Conservation (phyloP, 2,113 vertebrate species). For the Barnardius zonarius region DNA sequence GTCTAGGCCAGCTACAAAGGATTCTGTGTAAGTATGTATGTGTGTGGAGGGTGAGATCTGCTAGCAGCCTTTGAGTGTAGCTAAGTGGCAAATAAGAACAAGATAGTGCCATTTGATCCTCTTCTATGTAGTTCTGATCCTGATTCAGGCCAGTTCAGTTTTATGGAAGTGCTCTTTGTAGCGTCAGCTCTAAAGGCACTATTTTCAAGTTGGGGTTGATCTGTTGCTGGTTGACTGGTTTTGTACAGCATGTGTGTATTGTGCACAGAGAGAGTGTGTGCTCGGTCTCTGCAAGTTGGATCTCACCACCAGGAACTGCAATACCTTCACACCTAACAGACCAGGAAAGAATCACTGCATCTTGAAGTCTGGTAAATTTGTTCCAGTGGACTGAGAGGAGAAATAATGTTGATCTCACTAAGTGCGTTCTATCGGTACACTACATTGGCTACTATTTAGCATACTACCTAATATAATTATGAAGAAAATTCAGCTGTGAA, state of each 20-base stretch:
- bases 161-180: neutral
- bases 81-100: neutral
- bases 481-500: neutral
- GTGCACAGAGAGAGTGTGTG: neutral
- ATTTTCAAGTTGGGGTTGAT: neutral
- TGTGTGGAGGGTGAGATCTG: neutral
- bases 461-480: neutral
- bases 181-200: neutral
- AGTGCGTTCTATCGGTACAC: neutral
- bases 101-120: neutral
- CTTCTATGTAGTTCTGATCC: neutral
- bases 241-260: neutral
- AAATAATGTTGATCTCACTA: neutral
- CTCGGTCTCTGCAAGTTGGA: neutral
- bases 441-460: neutral
- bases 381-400: neutral
- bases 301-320: neutral
- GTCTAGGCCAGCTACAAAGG: neutral
- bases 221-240: neutral
- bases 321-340: neutral
- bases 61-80: neutral
- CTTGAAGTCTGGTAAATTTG: neutral
- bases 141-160: neutral
- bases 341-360: neutral
- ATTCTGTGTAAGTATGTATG: rapidly evolving